phyloP scores from a whole-genome alignment of 23 tunicate genomes.

The Styela clava region DNA sequence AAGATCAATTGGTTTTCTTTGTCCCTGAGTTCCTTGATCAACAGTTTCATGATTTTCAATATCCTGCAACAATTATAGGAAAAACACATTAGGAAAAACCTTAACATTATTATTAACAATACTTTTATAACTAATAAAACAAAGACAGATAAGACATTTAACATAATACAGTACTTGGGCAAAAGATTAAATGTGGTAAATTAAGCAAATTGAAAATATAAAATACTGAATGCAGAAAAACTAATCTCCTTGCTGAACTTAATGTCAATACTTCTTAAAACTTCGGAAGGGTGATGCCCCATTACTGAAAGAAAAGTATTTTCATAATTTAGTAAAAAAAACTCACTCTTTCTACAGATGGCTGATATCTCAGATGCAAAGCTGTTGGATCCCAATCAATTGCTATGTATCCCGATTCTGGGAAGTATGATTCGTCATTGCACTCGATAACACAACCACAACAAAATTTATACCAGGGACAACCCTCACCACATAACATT shows the following conservation, averaged over 20 bases:
- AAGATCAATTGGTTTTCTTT: constrained; percentile 58
- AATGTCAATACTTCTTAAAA: too few species aligned
- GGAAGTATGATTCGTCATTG: constrained; percentile 51
- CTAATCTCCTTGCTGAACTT: too few species aligned
- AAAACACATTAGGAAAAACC: neutral
- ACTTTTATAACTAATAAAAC: too few species aligned
- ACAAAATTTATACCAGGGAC: constrained; percentile 88
- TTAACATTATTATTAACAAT: neutral
- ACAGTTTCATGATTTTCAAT: constrained; percentile 23
- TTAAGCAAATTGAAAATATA: too few species aligned
- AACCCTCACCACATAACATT: constrained; percentile 62
- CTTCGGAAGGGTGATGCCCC: too few species aligned
- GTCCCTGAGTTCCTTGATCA: constrained; percentile 24
- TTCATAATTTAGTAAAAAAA: too few species aligned
- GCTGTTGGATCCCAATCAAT: constrained; percentile 98
- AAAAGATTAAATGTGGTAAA: too few species aligned
- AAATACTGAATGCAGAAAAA: too few species aligned
- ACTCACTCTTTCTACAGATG: constrained; percentile 73
- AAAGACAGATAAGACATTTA: too few species aligned
- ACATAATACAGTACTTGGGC: too few species aligned
- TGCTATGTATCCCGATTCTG: constrained; percentile 56
- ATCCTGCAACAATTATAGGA: constrained; percentile 5
- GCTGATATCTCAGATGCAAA: constrained; percentile 88
- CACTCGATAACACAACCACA: constrained; percentile 71
- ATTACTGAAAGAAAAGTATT: too few species aligned